Conservation (phyloP, 2,888 invertebrate species). For the Gryllus longicercus region DNA sequence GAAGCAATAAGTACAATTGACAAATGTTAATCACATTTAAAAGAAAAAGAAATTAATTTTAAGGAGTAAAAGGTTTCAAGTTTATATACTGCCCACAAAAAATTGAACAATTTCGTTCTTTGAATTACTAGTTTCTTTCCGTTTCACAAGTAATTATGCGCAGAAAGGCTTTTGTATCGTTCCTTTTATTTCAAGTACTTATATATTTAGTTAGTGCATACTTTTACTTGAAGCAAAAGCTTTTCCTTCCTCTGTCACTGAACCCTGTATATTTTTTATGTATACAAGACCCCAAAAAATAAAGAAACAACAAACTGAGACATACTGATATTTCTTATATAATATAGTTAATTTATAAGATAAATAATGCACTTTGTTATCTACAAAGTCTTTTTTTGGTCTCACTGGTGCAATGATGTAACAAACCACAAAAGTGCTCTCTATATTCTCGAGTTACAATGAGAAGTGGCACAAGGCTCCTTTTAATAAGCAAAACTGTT, state of each 20-base stretch:
- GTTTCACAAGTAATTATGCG: not conserved
- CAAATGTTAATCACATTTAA: too few relatives aligned
- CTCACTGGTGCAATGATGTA: not conserved
- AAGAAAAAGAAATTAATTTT: too few relatives aligned
- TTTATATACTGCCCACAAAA: not conserved
- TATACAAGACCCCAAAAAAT: not conserved
- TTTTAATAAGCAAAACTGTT: constrained; percentile 22
- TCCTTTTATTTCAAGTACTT: not conserved
- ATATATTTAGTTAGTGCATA: not conserved
- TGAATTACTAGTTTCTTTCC: not conserved
- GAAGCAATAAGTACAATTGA: too few relatives aligned
- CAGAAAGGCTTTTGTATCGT: not conserved
- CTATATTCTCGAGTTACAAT: not conserved
- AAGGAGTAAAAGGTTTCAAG: not conserved
- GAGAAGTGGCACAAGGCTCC: not conserved
- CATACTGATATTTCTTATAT: too few relatives aligned
- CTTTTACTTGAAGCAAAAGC: not conserved
- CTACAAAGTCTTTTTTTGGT: not conserved
- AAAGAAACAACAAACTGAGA: too few relatives aligned
- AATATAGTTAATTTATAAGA: too few relatives aligned
- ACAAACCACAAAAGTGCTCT: not conserved
- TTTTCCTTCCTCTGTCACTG: not conserved
- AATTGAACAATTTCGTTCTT: not conserved
- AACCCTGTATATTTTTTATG: not conserved
- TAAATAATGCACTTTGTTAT: not conserved